Conservation (phyloP, 1,140 invertebrate species). For the Caerostris darwini region DNA sequence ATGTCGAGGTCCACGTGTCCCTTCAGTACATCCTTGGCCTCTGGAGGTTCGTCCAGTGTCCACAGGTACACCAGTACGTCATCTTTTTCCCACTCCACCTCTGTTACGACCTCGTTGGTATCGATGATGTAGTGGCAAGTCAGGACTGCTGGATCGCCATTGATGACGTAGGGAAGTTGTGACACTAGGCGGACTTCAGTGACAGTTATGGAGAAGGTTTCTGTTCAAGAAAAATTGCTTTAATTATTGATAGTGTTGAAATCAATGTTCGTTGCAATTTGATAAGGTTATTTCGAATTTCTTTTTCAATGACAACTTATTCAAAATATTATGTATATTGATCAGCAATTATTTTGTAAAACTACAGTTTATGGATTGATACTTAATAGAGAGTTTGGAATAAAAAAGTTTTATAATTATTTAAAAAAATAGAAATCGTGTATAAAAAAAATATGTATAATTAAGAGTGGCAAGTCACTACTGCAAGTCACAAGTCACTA, state of each 20-base stretch:
- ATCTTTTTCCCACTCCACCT: conserved; percentile 74
- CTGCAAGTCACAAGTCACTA: conserved; percentile 57
- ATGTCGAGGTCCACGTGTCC: conserved; percentile 65
- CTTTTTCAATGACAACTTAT: too few relatives aligned
- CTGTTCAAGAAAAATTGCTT: background rate
- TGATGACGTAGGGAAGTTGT: conserved; percentile 31
- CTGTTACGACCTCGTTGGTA: conserved; percentile 42
- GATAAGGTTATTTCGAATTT: too few relatives aligned
- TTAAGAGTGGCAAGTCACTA: conserved; percentile 50
- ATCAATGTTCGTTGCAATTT: too few relatives aligned
- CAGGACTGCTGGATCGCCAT: conserved; percentile 51
- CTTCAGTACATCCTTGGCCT: conserved; percentile 67
- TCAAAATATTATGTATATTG: too few relatives aligned
- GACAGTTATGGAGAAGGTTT: conserved; percentile 26
- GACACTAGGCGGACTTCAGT: conserved; percentile 69
- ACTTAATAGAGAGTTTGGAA: too few relatives aligned
- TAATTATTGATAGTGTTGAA: too few relatives aligned
- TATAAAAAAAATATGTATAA: too few relatives aligned
- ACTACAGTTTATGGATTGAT: too few relatives aligned
- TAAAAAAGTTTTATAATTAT: too few relatives aligned
- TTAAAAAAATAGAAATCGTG: too few relatives aligned
- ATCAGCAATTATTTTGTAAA: too few relatives aligned
- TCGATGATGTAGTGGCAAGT: conserved; percentile 70
- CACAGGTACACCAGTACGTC: conserved; percentile 72
- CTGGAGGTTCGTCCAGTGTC: conserved; percentile 53